Percentiles rank a stretch among this genome's conserved stretches.
phyloP scores from a whole-genome alignment of 1,140 invertebrate genomes.

The Thaumetopoea pityocampa region DNA sequence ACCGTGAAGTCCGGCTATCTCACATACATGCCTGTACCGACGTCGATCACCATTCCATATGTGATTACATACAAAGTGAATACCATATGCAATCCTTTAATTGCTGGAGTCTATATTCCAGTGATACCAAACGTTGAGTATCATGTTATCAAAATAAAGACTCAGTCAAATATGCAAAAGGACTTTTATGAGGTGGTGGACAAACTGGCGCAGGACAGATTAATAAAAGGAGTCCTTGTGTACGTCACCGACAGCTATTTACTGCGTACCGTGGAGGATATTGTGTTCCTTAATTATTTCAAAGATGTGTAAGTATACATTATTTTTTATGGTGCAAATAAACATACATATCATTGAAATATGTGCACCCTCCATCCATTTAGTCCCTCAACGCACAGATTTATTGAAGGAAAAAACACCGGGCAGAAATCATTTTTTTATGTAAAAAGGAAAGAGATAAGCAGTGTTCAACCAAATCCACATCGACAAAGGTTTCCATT shows the following conservation, averaged over 20 bases:
- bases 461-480: no score
- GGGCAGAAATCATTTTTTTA: no score
- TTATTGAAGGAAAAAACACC: no score
- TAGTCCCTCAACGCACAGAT: no score
- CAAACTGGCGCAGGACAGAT: slow-evolving; percentile 33
- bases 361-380: no score
- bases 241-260: slow-evolving; percentile 60
- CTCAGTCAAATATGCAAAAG: slow-evolving; percentile 32
- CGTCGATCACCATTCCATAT: slow-evolving; percentile 37
- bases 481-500: no score
- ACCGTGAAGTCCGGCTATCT: slow-evolving; percentile 40
- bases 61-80: slow-evolving; percentile 30
- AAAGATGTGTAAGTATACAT: slow-evolving; percentile 53
- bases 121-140: slow-evolving; percentile 54
- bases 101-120: slow-evolving; percentile 51
- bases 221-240: slow-evolving; percentile 53
- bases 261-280: slow-evolving; percentile 51
- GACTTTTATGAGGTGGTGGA: slow-evolving; percentile 44
- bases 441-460: no score
- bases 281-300: slow-evolving; percentile 59
- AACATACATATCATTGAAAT: background rate
- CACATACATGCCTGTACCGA: slow-evolving; percentile 46
- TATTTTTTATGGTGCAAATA: background rate
- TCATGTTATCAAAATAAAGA: slow-evolving; percentile 51
- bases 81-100: slow-evolving; percentile 27